A percentile compares a stretch with the other conserved stretches of the same genome.
phyloP scores from a whole-genome alignment of 2,797 vertebrate species.

The Cyprinodon diabolis region DNA sequence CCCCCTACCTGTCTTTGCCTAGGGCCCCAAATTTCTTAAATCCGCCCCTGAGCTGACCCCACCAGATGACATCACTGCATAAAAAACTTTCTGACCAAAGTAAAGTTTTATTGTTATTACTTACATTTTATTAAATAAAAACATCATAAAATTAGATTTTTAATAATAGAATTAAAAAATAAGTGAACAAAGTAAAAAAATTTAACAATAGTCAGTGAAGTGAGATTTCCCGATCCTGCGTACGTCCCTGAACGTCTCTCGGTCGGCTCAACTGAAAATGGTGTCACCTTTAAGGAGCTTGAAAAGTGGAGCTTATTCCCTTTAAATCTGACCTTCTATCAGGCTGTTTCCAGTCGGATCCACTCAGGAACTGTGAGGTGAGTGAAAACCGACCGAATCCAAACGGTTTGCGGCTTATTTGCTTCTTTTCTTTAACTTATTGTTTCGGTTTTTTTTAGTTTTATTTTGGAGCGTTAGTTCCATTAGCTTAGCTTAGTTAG shows the following conservation, averaged over 20 bases:
- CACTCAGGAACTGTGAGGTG: constrained; percentile 24
- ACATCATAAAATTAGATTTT: not conserved
- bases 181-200: no score
- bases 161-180: not conserved
- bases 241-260: not conserved
- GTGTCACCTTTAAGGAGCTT: constrained; percentile 56
- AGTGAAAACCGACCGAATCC: not conserved
- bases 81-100: no score
- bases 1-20: no score
- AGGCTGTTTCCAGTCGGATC: constrained; percentile 38
- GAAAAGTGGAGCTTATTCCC: constrained; percentile 44
- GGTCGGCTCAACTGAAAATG: constrained; percentile 36
- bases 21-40: no score
- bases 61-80: not conserved
- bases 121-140: not conserved
- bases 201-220: no score
- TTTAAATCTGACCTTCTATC: constrained; percentile 50
- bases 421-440: not conserved
- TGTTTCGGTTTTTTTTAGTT: not conserved
- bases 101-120: not conserved
- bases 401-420: not conserved
- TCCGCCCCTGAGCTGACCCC: not conserved
- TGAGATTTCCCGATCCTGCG: not conserved
- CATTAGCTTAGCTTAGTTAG: constrained; percentile 64
- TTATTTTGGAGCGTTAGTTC: not conserved